Conservation (phyloP, 2,797 vertebrate genomes). For the Catharus ustulatus region DNA sequence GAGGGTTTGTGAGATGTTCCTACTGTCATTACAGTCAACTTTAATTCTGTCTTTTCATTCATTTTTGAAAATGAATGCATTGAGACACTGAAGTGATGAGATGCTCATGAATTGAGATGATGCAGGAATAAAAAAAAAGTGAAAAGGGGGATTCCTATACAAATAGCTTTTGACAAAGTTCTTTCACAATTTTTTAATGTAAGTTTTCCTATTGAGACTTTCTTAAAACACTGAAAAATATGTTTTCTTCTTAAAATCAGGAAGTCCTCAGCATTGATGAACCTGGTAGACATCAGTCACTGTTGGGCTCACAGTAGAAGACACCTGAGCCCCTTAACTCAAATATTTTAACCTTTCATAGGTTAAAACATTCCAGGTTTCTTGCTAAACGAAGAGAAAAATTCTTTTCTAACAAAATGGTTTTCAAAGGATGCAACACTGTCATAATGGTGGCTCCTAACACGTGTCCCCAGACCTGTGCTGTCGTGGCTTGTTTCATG, state of each 20-base stretch:
- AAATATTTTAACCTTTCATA: not conserved
- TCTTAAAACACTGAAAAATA: not conserved
- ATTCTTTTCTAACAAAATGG: not conserved
- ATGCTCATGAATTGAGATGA: fast-evolving
- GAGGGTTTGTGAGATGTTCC: not conserved
- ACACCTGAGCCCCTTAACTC: not conserved
- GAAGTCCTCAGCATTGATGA: not conserved
- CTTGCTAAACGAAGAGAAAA: not conserved
- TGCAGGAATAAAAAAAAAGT: not conserved
- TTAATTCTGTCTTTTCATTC: not conserved
- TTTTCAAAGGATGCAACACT: not conserved
- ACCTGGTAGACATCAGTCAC: fast-evolving
- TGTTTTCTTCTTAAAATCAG: not conserved
- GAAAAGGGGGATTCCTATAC: not conserved
- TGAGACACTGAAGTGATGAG: not conserved
- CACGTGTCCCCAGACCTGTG: not conserved
- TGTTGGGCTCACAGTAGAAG: not conserved
- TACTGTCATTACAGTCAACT: fast-evolving
- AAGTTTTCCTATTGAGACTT: not conserved
- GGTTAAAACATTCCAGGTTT: not conserved
- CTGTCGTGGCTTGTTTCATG: not conserved
- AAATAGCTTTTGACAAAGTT: not conserved
- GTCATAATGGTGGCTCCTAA: not conserved
- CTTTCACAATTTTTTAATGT: not conserved
- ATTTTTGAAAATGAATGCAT: not conserved